phyloP scores from a whole-genome alignment of 2,888 invertebrate genomes.

The Sycophila texana region DNA sequence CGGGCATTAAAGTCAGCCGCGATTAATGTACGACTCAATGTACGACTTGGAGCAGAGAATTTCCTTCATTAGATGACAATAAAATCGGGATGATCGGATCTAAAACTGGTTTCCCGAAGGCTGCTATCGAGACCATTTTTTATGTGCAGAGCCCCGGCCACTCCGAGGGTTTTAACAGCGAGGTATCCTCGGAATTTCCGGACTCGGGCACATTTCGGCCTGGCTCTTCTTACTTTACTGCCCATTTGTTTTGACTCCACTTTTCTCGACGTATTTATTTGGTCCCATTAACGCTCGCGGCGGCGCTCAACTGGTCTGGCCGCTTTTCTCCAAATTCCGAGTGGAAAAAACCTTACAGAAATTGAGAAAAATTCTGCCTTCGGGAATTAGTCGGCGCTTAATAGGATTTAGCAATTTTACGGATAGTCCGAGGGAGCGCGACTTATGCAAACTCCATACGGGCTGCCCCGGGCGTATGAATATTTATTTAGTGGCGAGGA shows the following conservation, averaged over 20 bases:
- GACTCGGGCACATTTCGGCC: slow-evolving; percentile 34
- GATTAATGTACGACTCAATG: slow-evolving; percentile 30
- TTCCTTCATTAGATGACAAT: slow-evolving; percentile 35
- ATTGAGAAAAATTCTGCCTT: slow-evolving; percentile 11
- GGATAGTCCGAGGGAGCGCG: not conserved
- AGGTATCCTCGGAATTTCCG: slow-evolving; percentile 56
- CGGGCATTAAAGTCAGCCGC: slow-evolving; percentile 1
- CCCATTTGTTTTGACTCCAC: slow-evolving; percentile 50
- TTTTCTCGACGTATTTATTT: slow-evolving; percentile 51
- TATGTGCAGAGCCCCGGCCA: slow-evolving; percentile 13
- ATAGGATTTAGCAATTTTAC: slow-evolving; percentile 43
- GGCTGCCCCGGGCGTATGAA: slow-evolving; percentile 35
- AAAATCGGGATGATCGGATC: slow-evolving; percentile 24
- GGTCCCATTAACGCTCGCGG: slow-evolving; percentile 44
- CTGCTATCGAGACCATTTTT: slow-evolving; percentile 44
- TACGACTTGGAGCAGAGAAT: not conserved
- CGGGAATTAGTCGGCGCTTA: slow-evolving; percentile 40
- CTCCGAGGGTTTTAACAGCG: slow-evolving; percentile 27
- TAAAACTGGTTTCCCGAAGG: slow-evolving; percentile 40
- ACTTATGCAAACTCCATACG: slow-evolving; percentile 29
- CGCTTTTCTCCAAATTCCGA: slow-evolving; percentile 11
- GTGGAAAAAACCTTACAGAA: slow-evolving; percentile 15
- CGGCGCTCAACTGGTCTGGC: slow-evolving; percentile 3
- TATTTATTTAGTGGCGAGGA: slow-evolving; percentile 35
- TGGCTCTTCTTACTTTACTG: slow-evolving; percentile 31